Conservation (phyloP, 1,140 invertebrate species). For the Gryon sp. region DNA sequence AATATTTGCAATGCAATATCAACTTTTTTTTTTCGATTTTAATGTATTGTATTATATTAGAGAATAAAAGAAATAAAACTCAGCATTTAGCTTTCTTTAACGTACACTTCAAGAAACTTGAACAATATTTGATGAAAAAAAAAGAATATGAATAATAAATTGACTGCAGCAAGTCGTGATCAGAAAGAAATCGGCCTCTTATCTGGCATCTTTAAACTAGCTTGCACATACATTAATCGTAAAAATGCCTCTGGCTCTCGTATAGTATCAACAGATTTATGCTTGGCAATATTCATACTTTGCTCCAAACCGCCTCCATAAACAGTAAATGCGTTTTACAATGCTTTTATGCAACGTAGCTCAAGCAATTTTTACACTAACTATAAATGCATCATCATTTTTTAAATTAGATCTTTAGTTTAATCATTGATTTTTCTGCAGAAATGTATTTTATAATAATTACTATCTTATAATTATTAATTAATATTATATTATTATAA, state of each 20-base stretch:
- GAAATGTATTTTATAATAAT: no score
- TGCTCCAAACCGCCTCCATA: slow-evolving; percentile 28
- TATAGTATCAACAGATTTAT: slow-evolving; percentile 70
- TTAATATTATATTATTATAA: no score
- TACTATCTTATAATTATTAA: no score
- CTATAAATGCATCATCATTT: no score
- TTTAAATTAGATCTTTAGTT: no score
- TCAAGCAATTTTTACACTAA: no score
- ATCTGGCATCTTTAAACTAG: slow-evolving; percentile 70
- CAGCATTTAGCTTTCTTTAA: no score
- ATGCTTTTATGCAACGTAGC: slow-evolving; percentile 9
- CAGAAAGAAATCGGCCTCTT: slow-evolving; percentile 59
- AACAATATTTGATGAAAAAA: not conserved
- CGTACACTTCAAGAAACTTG: no score
- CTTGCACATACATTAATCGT: slow-evolving; percentile 58
- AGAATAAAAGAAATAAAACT: not conserved
- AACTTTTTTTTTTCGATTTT: no score
- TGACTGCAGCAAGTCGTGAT: slow-evolving; percentile 55
- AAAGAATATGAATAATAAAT: slow-evolving; percentile 17
- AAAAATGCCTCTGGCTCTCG: slow-evolving; percentile 67
- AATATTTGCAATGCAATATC: no score
- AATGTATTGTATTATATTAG: no score
- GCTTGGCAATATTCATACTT: slow-evolving; percentile 36
- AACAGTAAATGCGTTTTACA: slow-evolving; percentile 21
- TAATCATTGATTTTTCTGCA: no score